These are phyloP conservation scores for Zaprionus ornatus DNA, from an alignment of 1,140 invertebrate genomes.

Conservation along the genomic window DNA sequence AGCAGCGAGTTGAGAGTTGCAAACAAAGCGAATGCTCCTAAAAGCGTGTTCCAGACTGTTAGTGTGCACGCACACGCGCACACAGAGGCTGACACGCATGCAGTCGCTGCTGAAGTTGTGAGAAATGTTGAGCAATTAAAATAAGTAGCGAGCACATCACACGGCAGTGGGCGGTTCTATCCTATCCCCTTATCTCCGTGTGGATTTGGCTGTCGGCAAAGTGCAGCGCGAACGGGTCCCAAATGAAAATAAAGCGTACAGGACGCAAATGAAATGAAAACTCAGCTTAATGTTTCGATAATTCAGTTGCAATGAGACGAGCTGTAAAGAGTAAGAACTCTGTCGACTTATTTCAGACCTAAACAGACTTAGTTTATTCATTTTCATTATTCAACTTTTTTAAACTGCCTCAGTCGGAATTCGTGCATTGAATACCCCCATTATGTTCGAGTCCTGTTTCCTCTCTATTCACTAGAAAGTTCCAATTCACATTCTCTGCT, in stretches of 20 bases:
- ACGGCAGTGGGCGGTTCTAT: conserved; percentile 21
- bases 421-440: conserved; percentile 2
- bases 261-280: conserved; percentile 11
- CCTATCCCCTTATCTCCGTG: conserved; percentile 27
- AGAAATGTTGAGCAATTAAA: conserved; percentile 80
- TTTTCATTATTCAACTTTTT: not conserved
- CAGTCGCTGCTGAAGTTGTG: conserved; percentile 59
- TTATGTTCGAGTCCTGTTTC: not conserved
- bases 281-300: not conserved
- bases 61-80: conserved; percentile 4
- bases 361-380: not conserved
- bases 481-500: conserved; percentile 6
- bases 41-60: conserved; percentile 47
- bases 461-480: conserved; percentile 5
- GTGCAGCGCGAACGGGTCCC: conserved; percentile 18
- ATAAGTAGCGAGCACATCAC: conserved; percentile 60
- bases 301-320: not conserved
- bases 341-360: not conserved
- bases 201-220: conserved; percentile 64
- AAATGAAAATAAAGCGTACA: conserved; percentile 28
- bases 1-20: conserved; percentile 62
- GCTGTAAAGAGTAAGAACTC: not conserved
- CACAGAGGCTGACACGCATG: conserved; percentile 2
- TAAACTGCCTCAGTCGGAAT: not conserved
- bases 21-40: conserved; percentile 56